These are phyloP conservation scores for Crotalus viridis DNA, from an alignment of 2,113 vertebrate species.

Conservation along the genomic window DNA sequence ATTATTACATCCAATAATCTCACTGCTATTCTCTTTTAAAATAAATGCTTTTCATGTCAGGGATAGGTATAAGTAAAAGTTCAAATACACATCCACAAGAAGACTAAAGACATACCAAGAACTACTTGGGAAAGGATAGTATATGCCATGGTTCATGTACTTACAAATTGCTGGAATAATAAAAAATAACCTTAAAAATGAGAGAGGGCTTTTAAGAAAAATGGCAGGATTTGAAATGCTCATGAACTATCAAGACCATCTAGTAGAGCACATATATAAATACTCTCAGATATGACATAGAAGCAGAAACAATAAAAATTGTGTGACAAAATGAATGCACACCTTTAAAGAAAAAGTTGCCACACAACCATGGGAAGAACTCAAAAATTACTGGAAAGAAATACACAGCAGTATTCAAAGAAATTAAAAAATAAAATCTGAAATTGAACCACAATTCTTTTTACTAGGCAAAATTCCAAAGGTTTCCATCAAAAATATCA, in stretches of 20 bases:
- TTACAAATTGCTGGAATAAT: neutral
- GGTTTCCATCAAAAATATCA: neutral
- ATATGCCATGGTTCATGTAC: neutral
- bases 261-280: neutral
- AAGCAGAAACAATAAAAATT: neutral
- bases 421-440: neutral
- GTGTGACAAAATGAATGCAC: neutral
- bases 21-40: neutral
- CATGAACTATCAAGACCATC: neutral
- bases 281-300: neutral
- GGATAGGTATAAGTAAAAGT: neutral
- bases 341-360: neutral
- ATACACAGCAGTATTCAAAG: neutral
- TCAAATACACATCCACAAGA: neutral
- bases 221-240: neutral
- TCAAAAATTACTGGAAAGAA: neutral
- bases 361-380: neutral
- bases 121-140: neutral
- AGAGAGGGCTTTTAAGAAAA: neutral
- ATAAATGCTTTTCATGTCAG: neutral
- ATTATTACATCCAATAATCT: neutral
- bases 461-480: neutral
- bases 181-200: neutral
- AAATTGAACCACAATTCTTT: neutral
- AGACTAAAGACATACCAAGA: neutral